Evolutionary conservation across 2,888 invertebrate genomes (phyloP).

Genomic region (Spilosoma lubricipeda): DNA sequence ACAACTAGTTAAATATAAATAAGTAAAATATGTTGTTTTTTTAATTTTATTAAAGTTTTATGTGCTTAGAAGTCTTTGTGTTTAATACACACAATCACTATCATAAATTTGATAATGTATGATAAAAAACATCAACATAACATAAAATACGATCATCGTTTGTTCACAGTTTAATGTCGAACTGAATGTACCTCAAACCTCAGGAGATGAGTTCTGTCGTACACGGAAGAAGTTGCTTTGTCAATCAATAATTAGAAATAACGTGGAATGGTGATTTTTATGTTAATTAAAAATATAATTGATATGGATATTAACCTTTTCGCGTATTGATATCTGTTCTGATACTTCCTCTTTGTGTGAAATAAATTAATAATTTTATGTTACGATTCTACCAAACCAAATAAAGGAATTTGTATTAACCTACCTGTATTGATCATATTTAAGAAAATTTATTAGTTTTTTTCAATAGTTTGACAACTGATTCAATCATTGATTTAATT

Average conservation of each 20-base stretch:
- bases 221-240: background rate
- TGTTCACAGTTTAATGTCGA: background rate
- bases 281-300: background rate
- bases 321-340: background rate
- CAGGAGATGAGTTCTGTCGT: background rate
- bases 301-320: background rate
- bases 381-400: background rate
- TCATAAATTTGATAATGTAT: no score
- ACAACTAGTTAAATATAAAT: no score
- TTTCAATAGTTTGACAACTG: no score
- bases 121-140: background rate
- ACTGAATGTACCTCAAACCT: background rate
- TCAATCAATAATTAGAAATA: background rate
- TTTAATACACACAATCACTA: background rate
- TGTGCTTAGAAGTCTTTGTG: background rate
- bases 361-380: background rate
- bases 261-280: background rate
- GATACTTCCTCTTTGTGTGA: conserved; percentile 2
- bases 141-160: background rate
- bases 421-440: background rate
- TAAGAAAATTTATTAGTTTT: background rate
- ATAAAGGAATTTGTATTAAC: background rate
- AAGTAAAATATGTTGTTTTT: no score
- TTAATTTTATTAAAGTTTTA: no score
- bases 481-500: background rate